Base-by-base conservation (phyloP, 2,113 vertebrate species). In the Tragelaphus buxtoni region DNA sequence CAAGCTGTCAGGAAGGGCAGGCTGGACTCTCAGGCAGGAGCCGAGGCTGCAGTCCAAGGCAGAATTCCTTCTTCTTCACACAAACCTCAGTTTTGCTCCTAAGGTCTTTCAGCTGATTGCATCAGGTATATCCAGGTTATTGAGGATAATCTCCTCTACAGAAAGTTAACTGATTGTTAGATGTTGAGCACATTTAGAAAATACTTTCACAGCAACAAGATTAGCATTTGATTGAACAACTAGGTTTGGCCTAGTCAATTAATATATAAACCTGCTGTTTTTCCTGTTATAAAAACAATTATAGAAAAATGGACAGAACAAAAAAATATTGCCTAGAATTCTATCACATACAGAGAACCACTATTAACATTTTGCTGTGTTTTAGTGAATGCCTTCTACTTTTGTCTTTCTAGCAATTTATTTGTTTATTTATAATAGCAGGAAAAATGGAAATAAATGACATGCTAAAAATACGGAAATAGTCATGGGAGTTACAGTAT, bases 381-480 rank as follows among this genome's bases (percentile, higher is more conserved):
- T 79, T 94, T 88, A 89, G 86, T 63, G 26, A 65, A 14, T 77
- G 49, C 18, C 65, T 93, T 69, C 69, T 49, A 80, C 13, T 63
- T 89, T 88, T 90, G 35, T 53, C 65, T 55, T 3, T 17, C 60
- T 65, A 90, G 65, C 7, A 86, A 77, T 56, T 74, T 83, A 65
- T 56, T 93, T 82, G 45, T 55, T 91, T 60, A 85, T 86, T 74
- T 93, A 82, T 69, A 90, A 92, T 8, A 84, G 56, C 84, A 91
- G 10, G 39, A 26, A 92, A 93, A 84, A 82, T 42, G 8, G 39
- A 94, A 97, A 88, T 80, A 49, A 93, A 82, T 56, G 61, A 88
- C 72, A 72, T 60, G n/a, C 26, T 74, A 74, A 74, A 42, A 42
- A 72, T 86, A 26, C 6, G 32, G 45, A 4, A 35, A 80, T 80